Base-by-base conservation (phyloP, 2,888 invertebrate species). In the Cerastis leucographa region DNA sequence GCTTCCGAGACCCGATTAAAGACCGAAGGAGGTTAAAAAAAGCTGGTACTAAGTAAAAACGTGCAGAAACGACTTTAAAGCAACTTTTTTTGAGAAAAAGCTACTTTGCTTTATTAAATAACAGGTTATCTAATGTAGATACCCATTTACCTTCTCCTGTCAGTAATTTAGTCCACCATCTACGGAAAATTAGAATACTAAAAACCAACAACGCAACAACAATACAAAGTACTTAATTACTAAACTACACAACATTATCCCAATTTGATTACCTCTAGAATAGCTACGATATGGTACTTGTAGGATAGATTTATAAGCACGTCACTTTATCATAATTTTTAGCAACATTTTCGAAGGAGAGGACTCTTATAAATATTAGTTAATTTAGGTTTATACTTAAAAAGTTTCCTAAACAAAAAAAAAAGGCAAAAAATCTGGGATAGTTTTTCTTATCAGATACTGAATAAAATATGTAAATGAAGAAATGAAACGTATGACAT, bases 211-310 rank as follows among this genome's bases (percentile, higher is more conserved):
- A 56, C 25, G 51, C 19, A 62, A 73, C 46, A 71, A 56, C 56
- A 70, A 49, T n/a, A 84, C 69, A 46, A 62, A 76, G 76, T 70
- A 78, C 49, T 72, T 68, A 84, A 51, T 35, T 59, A 75, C 68
- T 80, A 75, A 40, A 79, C 80, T 83, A 86, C 81, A 68, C 59
- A 46, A 79, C 82, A 76, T 75, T 54, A 72, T 67, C 73, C 71
- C 76, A 80, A 80, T 68, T 85, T 67, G 68, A 77, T 77, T 85
- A 88, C 86, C 70, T 85, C 89, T 88, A 88, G 49, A 84, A 92
- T 93, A 94, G 94, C 94, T 95, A 95, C 94, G 95, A 95, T 95
- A 95, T 95, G 95, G 95, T 89, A 90, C 86, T 77, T 76, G 77
- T 74, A 70, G 86, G 89, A 84, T 85, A 88, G 85, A 87, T 86